Conservation (phyloP, 2,797 vertebrate genomes). For the Gallirallus australis region DNA sequence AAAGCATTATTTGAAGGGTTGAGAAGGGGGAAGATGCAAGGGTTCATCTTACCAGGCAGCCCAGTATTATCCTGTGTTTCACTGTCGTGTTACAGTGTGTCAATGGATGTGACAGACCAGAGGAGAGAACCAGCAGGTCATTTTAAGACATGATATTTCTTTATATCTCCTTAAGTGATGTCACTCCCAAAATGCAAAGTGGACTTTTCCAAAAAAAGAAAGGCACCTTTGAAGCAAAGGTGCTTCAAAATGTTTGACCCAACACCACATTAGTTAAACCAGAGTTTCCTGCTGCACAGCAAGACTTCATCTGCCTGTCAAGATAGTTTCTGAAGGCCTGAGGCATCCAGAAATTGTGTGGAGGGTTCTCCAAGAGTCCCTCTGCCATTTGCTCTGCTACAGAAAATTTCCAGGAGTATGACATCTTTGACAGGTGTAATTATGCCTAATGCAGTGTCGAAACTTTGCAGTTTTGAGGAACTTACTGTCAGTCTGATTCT, state of each 20-base stretch:
- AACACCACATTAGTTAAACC: not conserved
- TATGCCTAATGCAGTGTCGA: constrained; percentile 24
- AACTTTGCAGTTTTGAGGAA: constrained; percentile 14
- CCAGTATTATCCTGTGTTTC: not conserved
- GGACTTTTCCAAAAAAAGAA: not conserved
- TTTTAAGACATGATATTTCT: not conserved
- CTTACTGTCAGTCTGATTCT: not conserved
- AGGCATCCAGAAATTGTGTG: constrained; percentile 1
- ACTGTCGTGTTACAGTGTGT: not conserved
- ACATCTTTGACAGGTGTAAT: constrained; percentile 15
- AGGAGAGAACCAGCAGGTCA: not conserved
- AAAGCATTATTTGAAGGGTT: not conserved
- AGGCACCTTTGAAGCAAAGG: not conserved
- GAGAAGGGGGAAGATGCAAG: not conserved
- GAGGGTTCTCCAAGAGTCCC: not conserved
- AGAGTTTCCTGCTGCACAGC: not conserved
- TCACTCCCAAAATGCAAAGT: not conserved
- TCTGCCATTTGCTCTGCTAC: constrained; percentile 4
- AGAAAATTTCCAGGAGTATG: not conserved
- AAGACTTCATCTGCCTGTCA: not conserved
- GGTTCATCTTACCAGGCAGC: not conserved
- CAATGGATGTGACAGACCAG: not conserved
- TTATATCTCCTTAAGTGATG: not conserved
- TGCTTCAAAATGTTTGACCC: not conserved
- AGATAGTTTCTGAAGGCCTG: not conserved